phyloP scores from a whole-genome alignment of 2,888 invertebrate genomes.

The Cantharis rufa region DNA sequence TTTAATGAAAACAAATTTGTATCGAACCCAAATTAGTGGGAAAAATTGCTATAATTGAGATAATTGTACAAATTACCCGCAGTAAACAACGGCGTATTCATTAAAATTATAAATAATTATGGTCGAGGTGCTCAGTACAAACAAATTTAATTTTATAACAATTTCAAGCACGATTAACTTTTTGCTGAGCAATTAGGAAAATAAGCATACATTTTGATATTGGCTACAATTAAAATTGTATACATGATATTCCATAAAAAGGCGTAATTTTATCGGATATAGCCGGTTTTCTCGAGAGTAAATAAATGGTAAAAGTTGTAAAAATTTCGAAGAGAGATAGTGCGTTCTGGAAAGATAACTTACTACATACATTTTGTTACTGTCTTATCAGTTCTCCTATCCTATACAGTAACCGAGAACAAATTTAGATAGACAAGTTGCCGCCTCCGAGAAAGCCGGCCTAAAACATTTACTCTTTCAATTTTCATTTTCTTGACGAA shows the following conservation, averaged over 20 bases:
- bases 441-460: constrained; percentile 1
- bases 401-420: neutral
- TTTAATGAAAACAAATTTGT: neutral
- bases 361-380: neutral
- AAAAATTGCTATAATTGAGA: neutral
- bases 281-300: neutral
- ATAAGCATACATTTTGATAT: neutral
- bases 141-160: neutral
- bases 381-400: neutral
- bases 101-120: neutral
- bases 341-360: neutral
- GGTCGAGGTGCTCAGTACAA: neutral
- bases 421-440: constrained; percentile 10
- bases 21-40: neutral
- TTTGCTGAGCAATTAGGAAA: neutral
- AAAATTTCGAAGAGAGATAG: neutral
- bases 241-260: neutral
- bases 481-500: neutral
- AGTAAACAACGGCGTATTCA: neutral
- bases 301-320: neutral
- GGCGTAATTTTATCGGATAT: neutral
- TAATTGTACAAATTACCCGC: neutral
- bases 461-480: neutral
- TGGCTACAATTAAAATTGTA: neutral
- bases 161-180: neutral